These are phyloP conservation scores for Sandelia bainsii DNA, from an alignment of 2,797 vertebrate species.

Conservation along the genomic window DNA sequence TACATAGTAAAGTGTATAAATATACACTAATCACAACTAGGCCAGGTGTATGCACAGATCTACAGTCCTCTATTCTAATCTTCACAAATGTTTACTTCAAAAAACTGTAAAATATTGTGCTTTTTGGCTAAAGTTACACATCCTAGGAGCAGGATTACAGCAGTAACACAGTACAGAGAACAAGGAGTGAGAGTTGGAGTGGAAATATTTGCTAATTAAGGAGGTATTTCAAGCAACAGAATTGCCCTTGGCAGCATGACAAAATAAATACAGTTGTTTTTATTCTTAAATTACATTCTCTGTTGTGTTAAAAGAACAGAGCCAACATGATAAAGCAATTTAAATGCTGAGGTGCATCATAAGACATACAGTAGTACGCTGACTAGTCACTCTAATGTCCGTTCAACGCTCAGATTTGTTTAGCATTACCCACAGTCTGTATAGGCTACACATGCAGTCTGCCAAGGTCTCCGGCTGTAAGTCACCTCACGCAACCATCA, in stretches of 20 bases:
- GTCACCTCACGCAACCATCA: conserved; percentile 72
- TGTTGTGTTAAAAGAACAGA: conserved; percentile 59
- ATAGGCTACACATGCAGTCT: conserved; percentile 46
- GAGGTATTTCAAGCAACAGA: conserved; percentile 76
- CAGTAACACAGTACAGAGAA: conserved; percentile 74
- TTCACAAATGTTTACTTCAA: conserved; percentile 65
- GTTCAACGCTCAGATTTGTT: conserved; percentile 71
- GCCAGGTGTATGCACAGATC: conserved; percentile 47
- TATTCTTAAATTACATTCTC: conserved; percentile 62
- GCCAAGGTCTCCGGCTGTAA: conserved; percentile 74
- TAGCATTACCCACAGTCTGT: conserved; percentile 40
- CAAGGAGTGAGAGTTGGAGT: conserved; percentile 50
- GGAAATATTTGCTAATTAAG: conserved; percentile 61
- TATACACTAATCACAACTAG: conserved; percentile 71
- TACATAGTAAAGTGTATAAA: conserved; percentile 71
- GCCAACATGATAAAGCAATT: conserved; percentile 67
- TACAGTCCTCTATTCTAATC: conserved; percentile 71
- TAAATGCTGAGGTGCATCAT: conserved; percentile 75
- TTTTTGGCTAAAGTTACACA: conserved; percentile 73
- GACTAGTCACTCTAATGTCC: conserved; percentile 46
- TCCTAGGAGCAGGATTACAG: conserved; percentile 69
- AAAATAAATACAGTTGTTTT: conserved; percentile 80
- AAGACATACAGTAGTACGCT: conserved; percentile 56
- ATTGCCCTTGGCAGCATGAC: conserved; percentile 69
- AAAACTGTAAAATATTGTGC: conserved; percentile 76